Base-by-base conservation (phyloP, 1,140 invertebrate genomes). In the Brachionus calyciflorus region DNA sequence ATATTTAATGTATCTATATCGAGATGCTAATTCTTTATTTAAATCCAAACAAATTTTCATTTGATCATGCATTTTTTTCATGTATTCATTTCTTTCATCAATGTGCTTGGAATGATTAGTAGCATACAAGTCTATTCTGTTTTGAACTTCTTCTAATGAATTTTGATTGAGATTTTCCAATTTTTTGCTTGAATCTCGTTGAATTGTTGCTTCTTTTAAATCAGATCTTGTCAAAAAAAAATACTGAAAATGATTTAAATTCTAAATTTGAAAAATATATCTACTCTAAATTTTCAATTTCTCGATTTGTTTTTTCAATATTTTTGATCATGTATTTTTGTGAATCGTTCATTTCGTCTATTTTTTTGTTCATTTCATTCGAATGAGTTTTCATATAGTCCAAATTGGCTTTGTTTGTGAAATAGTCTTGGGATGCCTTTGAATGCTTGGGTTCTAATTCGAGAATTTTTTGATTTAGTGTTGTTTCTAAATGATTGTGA, bases 251-350 rank as follows among this genome's bases (percentile, higher is more conserved):
- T n/a, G n/a, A n/a, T n/a, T n/a, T n/a, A n/a, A n/a, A n/a, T n/a
- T n/a, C n/a, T n/a, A n/a, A 49, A 48, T n/a, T 37, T 5, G 33
- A 37, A 37, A 37, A 37, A 37, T 37, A 37, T 37, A 37, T 37
- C 51, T 73, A 73, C 69, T 73, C 37, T 49, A 73, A 51, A 28
- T 37, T 73, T 33, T 73, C 24, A n/a, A 49, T 49, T 73, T 73
- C 69, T 14, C 26, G 17, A 24, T 14, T 30, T 21, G 19, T 73
- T 73, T 73, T 73, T 51, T 73, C 69, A 24, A 73, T 26, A 1
- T 26, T 26, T 33, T 73, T 73, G 0, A 21, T 17, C 46, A 73
- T 40, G 12, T 51, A 12, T 73, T 55, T 49, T 21, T 19, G 49
- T 28, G 69, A 33, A 21, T 73, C 37, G 19, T 17, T 28, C 69